Conservation (phyloP, 2,797 vertebrate genomes). For the Hybognathus amarus region DNA sequence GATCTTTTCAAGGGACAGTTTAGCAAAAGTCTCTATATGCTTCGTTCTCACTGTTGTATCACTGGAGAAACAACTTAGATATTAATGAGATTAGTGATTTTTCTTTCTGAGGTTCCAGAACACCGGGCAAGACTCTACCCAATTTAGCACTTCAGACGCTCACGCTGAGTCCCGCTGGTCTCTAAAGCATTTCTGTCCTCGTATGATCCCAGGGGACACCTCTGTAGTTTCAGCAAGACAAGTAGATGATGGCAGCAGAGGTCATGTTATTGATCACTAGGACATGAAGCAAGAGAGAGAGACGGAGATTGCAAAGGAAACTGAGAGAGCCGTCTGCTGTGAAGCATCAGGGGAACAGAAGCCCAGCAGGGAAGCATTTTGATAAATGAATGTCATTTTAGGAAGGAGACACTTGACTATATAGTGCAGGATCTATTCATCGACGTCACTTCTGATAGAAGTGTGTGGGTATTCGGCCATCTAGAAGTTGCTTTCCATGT, state of each 20-base stretch:
- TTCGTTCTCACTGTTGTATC: background rate
- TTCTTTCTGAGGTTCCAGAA: background rate
- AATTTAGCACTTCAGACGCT: constrained; percentile 29
- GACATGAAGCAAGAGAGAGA: constrained; percentile 9
- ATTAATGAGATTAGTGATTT: background rate
- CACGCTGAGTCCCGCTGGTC: constrained; percentile 13
- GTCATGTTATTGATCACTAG: constrained; percentile 42
- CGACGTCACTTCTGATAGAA: constrained; percentile 29
- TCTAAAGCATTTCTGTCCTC: constrained; percentile 8
- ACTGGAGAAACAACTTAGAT: background rate
- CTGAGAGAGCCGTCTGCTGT: constrained; percentile 35
- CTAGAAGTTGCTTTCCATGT: constrained; percentile 35
- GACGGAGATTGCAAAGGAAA: constrained; percentile 34
- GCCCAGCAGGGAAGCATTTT: constrained; percentile 32
- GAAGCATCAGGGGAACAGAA: constrained; percentile 27
- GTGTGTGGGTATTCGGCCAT: constrained; percentile 5
- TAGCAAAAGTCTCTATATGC: background rate
- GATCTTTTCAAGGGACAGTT: background rate
- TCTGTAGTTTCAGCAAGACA: constrained; percentile 28
- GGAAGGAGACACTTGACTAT: constrained; percentile 19
- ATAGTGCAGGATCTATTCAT: constrained; percentile 12
- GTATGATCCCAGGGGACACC: constrained; percentile 9
- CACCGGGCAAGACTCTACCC: background rate
- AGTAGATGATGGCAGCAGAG: constrained; percentile 30
- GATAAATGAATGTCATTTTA: constrained; percentile 41